phyloP scores from a whole-genome alignment of 2,797 vertebrate genomes.

The Sciaenops ocellatus region DNA sequence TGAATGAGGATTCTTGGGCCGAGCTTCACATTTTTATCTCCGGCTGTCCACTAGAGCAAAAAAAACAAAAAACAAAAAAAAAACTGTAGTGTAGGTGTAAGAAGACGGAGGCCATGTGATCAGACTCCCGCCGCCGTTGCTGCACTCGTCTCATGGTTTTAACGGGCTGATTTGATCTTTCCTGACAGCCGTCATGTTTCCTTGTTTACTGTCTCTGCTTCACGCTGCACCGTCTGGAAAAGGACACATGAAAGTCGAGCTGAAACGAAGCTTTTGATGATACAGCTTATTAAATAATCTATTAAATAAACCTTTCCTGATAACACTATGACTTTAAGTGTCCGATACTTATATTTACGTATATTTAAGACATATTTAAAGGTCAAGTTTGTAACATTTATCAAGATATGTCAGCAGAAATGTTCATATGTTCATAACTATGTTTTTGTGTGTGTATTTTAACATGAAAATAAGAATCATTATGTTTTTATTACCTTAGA shows the following conservation, averaged over 20 bases:
- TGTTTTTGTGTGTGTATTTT: no score
- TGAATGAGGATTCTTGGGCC: constrained; percentile 72
- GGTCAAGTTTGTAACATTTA: no score
- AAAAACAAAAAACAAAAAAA: no score
- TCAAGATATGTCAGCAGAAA: no score
- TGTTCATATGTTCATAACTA: no score
- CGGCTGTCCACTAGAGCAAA: constrained; percentile 56
- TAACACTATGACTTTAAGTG: no score
- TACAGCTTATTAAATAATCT: no score
- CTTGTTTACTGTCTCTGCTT: constrained; percentile 31
- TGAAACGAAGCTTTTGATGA: background rate
- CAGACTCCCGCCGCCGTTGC: background rate
- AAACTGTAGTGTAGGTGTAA: background rate
- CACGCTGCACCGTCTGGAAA: constrained; percentile 16
- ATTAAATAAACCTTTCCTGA: no score
- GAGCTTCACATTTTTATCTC: constrained; percentile 51
- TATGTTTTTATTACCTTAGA: no score
- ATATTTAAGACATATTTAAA: no score
- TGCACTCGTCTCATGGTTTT: constrained; percentile 41
- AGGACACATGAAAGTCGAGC: background rate
- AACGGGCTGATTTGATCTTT: constrained; percentile 48
- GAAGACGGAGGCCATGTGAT: constrained; percentile 7
- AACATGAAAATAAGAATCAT: no score
- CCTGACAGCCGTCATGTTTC: constrained; percentile 34
- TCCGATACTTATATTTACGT: no score